These are phyloP conservation scores for Turritopsis rubra DNA, from an alignment of 30 jellyfish, hydroid and myxozoan species.

Conservation along the genomic window DNA sequence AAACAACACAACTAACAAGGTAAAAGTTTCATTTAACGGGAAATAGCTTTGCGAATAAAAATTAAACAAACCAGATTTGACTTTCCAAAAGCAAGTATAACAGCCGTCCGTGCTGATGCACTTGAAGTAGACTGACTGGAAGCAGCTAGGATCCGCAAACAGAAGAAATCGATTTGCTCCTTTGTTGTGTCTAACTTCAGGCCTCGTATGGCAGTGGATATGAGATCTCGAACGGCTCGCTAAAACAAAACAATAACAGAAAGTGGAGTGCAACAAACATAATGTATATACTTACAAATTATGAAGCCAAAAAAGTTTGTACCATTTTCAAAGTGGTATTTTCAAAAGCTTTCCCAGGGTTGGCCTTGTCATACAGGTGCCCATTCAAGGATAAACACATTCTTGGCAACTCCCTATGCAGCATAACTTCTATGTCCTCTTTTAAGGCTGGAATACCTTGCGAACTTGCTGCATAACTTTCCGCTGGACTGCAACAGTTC, in stretches of 20 bases:
- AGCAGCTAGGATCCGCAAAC: constrained; percentile 89
- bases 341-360: constrained; percentile 99
- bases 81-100: constrained; percentile 93
- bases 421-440: constrained; percentile 75
- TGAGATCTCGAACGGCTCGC: constrained; percentile 94
- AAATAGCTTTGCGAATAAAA: too few relatives aligned
- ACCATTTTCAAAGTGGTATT: constrained; percentile 93
- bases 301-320: background rate
- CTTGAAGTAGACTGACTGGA: constrained; percentile 75
- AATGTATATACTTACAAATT: background rate
- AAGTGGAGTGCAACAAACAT: background rate
- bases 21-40: background rate
- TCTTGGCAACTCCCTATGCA: constrained; percentile 87
- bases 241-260: constrained; percentile 20
- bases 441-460: constrained; percentile 57
- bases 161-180: constrained; percentile 97
- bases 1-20: background rate
- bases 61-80: constrained; percentile 61
- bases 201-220: constrained; percentile 42
- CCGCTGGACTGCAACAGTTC: constrained; percentile 96
- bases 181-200: constrained; percentile 50
- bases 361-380: constrained; percentile 57
- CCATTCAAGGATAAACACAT: constrained; percentile 52
- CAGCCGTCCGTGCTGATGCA: constrained; percentile 95
- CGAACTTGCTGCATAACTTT: constrained; percentile 77